Base-by-base conservation (phyloP, 2,113 vertebrate species). In the Choloepus hoffmanni region DNA sequence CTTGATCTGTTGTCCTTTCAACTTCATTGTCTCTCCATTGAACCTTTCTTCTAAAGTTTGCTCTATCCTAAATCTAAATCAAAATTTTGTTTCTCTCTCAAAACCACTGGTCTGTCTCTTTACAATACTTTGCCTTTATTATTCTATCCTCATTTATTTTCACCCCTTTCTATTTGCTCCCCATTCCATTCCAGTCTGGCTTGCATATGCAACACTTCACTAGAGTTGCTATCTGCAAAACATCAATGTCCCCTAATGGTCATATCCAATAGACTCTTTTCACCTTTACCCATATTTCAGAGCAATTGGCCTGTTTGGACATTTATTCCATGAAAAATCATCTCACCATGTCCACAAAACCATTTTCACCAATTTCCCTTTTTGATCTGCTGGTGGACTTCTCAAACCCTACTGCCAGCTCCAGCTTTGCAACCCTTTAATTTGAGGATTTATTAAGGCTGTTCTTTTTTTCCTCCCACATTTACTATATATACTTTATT, bases 51-150 rank as follows among this genome's bases (percentile, higher is more conserved):
- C 48, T n/a, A 45, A 86, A 48, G 48, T 58, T 28, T 43, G 5
- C 63, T 36, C 14, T 74, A 55, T 33, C 12, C 36, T 40, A 62
- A 96, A 65, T 26, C 45, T 65, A 73, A 77, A 73, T n/a, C 43
- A 79, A 74, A 93, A 2, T 30, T 78, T 40, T 78, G 26, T 30
- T 94, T 95, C 6, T 92, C 3, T 60, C 26, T 70, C n/a, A 78
- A 67, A 90, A 68, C 12, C 18, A 16, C 4, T 7, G 0, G 48
- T 13, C 0, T 40, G 19, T 50, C 24, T 72, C 28, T n/a, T 33
- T 33, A 58, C 43, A 10, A 72, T 48, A 10, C 76, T 21, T 24
- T 18, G 0, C 21, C 5, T 63, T 67, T 26, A 43, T 14, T 11
- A 5, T n/a, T 48, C 36, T n/a, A 7, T n/a, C n/a, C 24, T 84